Percentiles rank a stretch among this genome's conserved stretches.
Conservation (phyloP, 1,140 invertebrate genomes). For the Chrysomallon squamiferum region DNA sequence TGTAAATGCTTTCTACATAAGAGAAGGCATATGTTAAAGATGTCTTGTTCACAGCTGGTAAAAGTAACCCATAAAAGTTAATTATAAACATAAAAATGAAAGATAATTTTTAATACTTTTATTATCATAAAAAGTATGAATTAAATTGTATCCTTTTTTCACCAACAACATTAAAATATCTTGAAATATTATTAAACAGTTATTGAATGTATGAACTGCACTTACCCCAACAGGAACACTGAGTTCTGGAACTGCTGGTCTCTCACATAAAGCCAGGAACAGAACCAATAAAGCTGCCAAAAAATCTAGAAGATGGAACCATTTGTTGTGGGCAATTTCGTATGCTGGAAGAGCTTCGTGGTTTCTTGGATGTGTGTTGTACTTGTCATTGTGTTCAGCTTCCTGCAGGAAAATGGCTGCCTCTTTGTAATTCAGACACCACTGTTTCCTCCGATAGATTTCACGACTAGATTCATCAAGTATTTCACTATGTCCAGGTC, state of each 20-base stretch:
- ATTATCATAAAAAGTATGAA: too few relatives aligned
- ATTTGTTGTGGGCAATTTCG: slow-evolving; percentile 84
- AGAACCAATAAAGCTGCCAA: slow-evolving; percentile 80
- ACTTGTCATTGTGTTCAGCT: slow-evolving; percentile 92
- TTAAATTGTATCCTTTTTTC: too few relatives aligned
- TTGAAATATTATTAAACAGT: background rate
- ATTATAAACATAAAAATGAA: too few relatives aligned
- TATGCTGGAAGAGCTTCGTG: slow-evolving; percentile 86
- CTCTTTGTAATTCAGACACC: slow-evolving; percentile 91
- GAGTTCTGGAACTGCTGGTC: slow-evolving; percentile 78
- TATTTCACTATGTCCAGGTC: slow-evolving; percentile 7
- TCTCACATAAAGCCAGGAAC: slow-evolving; percentile 81
- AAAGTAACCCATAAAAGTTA: too few relatives aligned
- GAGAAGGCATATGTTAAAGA: too few relatives aligned
- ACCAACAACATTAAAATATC: too few relatives aligned
- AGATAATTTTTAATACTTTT: too few relatives aligned
- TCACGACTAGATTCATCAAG: slow-evolving; percentile 14
- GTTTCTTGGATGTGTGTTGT: slow-evolving; percentile 84
- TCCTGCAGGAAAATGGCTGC: slow-evolving; percentile 81
- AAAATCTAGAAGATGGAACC: slow-evolving; percentile 86
- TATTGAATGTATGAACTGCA: too few relatives aligned
- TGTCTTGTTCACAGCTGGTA: too few relatives aligned
- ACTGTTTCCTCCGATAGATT: slow-evolving; percentile 53
- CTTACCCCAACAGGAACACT: slow-evolving; percentile 66
- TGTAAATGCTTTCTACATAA: too few relatives aligned